phyloP scores from a whole-genome alignment of 2,113 vertebrate genomes.

The Eulemur macaco region DNA sequence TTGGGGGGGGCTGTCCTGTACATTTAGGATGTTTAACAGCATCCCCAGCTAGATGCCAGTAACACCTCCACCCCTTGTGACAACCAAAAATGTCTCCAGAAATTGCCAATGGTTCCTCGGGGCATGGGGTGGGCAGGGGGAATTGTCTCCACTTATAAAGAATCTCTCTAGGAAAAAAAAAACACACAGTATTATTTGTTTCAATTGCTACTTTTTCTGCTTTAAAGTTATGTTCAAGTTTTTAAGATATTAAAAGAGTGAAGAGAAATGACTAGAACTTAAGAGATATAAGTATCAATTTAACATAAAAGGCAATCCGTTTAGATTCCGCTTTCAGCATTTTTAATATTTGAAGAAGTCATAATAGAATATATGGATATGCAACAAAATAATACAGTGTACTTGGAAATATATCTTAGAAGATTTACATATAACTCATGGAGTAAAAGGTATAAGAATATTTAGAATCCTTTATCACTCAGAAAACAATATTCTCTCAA shows the following conservation, averaged over 20 bases:
- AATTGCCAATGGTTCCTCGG: background rate
- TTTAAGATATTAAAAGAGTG: constrained; percentile 4
- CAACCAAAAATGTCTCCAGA: background rate
- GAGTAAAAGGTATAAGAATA: constrained; percentile 74
- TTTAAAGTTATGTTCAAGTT: background rate
- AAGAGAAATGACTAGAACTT: background rate
- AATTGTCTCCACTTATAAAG: background rate
- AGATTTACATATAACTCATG: constrained; percentile 69
- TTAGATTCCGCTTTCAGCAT: constrained; percentile 53
- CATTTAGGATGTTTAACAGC: background rate
- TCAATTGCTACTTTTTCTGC: background rate
- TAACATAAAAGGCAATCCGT: background rate
- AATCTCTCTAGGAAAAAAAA: background rate
- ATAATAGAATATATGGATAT: constrained; percentile 3
- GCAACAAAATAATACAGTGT: constrained; percentile 48
- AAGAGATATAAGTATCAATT: constrained; percentile 41
- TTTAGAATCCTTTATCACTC: constrained; percentile 71
- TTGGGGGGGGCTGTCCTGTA: fast-evolving
- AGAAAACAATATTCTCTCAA: constrained; percentile 74
- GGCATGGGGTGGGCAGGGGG: background rate
- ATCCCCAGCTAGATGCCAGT: background rate
- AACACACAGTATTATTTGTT: background rate
- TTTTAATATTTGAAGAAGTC: constrained; percentile 53
- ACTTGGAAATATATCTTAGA: constrained; percentile 72
- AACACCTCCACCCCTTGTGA: fast-evolving